Evolutionary conservation across 1,140 invertebrate species (phyloP).

Genomic region (Augochlora pura): DNA sequence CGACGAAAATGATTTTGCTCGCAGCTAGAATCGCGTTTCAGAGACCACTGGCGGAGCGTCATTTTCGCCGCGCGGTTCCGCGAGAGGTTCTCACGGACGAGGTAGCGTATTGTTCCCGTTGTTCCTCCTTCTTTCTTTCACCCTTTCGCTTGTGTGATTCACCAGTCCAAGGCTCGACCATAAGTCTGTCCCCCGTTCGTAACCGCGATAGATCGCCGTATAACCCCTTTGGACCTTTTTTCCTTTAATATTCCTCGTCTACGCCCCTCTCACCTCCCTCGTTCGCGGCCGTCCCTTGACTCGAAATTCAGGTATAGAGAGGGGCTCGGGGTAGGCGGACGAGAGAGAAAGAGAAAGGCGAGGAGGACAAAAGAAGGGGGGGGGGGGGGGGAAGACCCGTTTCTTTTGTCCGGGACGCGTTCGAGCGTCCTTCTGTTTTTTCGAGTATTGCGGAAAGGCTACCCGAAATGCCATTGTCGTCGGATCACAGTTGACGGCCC

Average conservation of each 20-base stretch:
- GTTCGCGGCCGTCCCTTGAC: background rate
- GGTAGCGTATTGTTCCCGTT: slow-evolving; percentile 23
- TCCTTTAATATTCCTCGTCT: background rate
- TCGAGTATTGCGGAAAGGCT: slow-evolving; percentile 8
- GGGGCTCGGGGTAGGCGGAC: background rate
- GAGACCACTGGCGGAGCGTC: background rate
- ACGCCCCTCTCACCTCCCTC: background rate
- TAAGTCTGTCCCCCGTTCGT: no score
- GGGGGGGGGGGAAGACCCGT: background rate
- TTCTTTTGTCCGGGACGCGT: slow-evolving; percentile 31
- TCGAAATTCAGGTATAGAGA: background rate
- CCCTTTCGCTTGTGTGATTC: background rate
- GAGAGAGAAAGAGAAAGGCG: background rate
- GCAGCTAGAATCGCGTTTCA: no score
- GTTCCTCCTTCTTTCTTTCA: slow-evolving; percentile 10
- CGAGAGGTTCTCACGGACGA: slow-evolving; percentile 41
- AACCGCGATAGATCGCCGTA: no score
- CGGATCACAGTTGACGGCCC: background rate
- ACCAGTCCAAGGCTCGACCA: background rate
- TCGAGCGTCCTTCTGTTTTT: slow-evolving; percentile 44
- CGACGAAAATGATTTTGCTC: no score
- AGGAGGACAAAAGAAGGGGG: background rate
- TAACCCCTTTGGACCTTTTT: background rate
- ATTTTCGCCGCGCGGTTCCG: background rate
- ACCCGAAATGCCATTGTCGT: slow-evolving; percentile 20